Percentiles rank a stretch among this genome's conserved stretches.
Conservation (phyloP, 2,888 invertebrate species). For the Phyllotreta cruciferae region DNA sequence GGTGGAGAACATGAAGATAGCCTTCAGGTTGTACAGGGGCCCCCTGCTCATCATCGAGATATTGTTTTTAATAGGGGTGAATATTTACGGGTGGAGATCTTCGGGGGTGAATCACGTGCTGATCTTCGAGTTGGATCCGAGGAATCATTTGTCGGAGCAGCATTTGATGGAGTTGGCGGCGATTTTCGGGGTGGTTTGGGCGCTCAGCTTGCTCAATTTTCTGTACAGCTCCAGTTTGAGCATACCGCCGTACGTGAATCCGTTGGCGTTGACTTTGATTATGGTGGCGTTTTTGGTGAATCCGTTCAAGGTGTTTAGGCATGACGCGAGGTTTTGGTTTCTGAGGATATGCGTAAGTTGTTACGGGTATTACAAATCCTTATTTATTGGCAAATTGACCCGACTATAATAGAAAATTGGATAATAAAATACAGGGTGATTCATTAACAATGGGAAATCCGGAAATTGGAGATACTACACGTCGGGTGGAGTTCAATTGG, state of each 20-base stretch:
- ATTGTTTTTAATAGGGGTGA: constrained; percentile 79
- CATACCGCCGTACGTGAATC: constrained; percentile 80
- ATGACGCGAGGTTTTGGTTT: constrained; percentile 81
- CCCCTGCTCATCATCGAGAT: constrained; percentile 79
- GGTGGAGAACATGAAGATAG: constrained; percentile 69
- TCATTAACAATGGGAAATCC: no score
- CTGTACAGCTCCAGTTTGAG: constrained; percentile 70
- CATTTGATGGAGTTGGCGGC: constrained; percentile 79
- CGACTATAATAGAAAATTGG: no score
- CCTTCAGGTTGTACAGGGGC: constrained; percentile 79
- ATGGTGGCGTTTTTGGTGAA: constrained; percentile 77
- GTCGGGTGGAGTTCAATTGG: no score
- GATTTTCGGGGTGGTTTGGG: constrained; percentile 80
- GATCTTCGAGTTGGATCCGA: constrained; percentile 82
- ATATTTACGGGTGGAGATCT: constrained; percentile 82
- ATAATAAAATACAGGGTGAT: no score
- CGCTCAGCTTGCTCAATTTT: constrained; percentile 71
- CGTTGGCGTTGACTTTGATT: constrained; percentile 72
- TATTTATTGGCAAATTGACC: no score
- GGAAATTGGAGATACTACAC: no score
- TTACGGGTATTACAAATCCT: no score
- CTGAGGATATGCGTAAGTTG: constrained; percentile 68
- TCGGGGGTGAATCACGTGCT: constrained; percentile 85
- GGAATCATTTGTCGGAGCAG: constrained; percentile 79
- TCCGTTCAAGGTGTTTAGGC: constrained; percentile 77